Conservation (phyloP, 2,113 vertebrate species). For the Oncorhynchus masou region DNA sequence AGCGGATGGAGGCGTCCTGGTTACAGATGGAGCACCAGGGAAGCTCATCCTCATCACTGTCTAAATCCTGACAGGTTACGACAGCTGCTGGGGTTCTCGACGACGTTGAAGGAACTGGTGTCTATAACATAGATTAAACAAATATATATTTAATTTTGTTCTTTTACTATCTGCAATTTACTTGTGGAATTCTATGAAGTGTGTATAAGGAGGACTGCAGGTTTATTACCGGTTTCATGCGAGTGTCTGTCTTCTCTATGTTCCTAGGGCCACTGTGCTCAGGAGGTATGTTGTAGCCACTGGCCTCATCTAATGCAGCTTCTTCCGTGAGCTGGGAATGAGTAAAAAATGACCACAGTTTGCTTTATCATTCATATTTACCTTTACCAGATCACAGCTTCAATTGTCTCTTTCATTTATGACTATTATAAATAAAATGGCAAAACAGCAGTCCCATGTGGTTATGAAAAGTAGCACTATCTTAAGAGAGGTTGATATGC, state of each 20-base stretch:
- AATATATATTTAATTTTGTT: background rate
- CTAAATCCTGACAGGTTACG: slow-evolving; percentile 48
- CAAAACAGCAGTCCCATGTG: slow-evolving; percentile 61
- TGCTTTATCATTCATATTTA: background rate
- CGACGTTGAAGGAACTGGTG: slow-evolving; percentile 24
- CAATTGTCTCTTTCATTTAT: background rate
- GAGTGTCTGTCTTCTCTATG: slow-evolving; percentile 48
- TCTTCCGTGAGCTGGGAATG: slow-evolving; percentile 85
- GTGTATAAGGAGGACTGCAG: background rate
- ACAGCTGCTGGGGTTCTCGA: slow-evolving; percentile 40
- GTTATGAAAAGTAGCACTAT: background rate
- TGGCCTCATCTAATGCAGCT: slow-evolving; percentile 85
- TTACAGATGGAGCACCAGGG: slow-evolving; percentile 99
- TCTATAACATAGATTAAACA: slow-evolving; percentile 22
- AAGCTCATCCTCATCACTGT: slow-evolving; percentile 85
- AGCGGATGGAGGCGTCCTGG: slow-evolving; percentile 84
- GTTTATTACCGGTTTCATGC: slow-evolving; percentile 57
- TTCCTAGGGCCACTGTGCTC: slow-evolving; percentile 69
- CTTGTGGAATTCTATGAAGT: background rate
- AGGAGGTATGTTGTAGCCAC: slow-evolving; percentile 89
- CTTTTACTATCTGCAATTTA: background rate
- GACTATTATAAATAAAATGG: slow-evolving; percentile 24
- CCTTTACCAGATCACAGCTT: background rate
- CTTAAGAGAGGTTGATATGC: background rate
- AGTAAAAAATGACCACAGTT: background rate